Conservation (phyloP, 2,797 vertebrate genomes). For the Kryptolebias ocellatus region DNA sequence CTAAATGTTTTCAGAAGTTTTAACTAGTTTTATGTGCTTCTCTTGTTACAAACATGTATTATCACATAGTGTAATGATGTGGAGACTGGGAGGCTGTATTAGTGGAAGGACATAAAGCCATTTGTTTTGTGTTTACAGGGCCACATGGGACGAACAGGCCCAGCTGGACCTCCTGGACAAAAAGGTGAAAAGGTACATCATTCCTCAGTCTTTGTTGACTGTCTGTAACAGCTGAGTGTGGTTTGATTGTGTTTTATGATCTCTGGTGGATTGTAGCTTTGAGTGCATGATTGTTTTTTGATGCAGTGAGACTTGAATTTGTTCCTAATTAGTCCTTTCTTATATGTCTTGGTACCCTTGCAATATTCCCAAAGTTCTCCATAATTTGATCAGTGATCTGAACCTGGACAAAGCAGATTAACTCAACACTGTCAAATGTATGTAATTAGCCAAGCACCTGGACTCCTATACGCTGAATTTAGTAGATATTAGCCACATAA, state of each 20-base stretch:
- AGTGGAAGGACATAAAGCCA: slow-evolving; percentile 3
- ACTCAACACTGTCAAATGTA: slow-evolving; percentile 49
- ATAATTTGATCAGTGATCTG: slow-evolving; percentile 54
- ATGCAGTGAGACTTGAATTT: slow-evolving; percentile 27
- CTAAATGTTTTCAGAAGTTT: not conserved
- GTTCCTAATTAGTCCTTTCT: slow-evolving; percentile 47
- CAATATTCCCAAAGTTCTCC: slow-evolving; percentile 38
- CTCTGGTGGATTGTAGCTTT: slow-evolving; percentile 30
- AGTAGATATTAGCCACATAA: slow-evolving; percentile 47
- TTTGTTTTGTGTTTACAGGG: slow-evolving; percentile 79
- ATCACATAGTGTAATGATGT: not conserved
- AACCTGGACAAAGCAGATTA: slow-evolving; percentile 56
- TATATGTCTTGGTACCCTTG: slow-evolving; percentile 38
- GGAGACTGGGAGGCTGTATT: not conserved
- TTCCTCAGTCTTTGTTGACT: slow-evolving; percentile 14
- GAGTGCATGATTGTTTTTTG: slow-evolving; percentile 14
- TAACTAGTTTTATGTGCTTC: not conserved
- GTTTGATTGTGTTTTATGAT: slow-evolving; percentile 38
- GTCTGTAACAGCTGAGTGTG: slow-evolving; percentile 9
- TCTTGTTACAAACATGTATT: not conserved
- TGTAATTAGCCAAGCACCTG: slow-evolving; percentile 67
- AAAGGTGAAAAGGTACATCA: slow-evolving; percentile 93
- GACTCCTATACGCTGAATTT: slow-evolving; percentile 47
- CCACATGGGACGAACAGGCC: slow-evolving; percentile 86
- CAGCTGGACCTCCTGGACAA: slow-evolving; percentile 87